phyloP scores from a whole-genome alignment of 2,113 vertebrate species.

The Crocuta crocuta region DNA sequence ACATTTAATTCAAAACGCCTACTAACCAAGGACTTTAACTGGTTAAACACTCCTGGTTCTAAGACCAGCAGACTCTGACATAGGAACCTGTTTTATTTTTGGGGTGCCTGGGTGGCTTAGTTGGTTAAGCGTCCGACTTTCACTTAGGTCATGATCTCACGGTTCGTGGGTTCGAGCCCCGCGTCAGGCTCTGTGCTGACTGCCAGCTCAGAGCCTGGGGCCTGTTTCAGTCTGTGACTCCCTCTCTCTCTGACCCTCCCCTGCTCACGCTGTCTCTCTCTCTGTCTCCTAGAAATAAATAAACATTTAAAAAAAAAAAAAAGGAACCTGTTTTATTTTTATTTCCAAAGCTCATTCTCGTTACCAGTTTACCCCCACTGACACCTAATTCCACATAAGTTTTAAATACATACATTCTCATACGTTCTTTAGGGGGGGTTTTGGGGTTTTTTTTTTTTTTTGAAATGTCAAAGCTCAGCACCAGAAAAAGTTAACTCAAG shows the following conservation, averaged over 20 bases:
- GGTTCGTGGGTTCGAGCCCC: too few species aligned
- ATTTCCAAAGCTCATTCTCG: conserved; percentile 40
- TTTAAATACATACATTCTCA: conserved; percentile 50
- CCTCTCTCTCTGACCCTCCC: too few species aligned
- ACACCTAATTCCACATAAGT: conserved; percentile 51
- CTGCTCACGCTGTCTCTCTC: too few species aligned
- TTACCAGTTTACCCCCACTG: conserved; percentile 1
- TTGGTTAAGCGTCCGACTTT: too few species aligned
- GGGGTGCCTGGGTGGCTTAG: too few species aligned
- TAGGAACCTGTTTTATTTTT: neutral
- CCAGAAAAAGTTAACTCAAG: conserved; percentile 66
- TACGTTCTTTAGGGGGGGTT: neutral
- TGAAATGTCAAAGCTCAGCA: conserved; percentile 46
- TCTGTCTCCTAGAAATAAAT: too few species aligned
- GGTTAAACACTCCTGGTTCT: neutral
- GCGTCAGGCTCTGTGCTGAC: too few species aligned
- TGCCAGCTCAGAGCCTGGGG: too few species aligned
- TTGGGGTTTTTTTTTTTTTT: neutral
- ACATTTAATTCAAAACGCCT: conserved; percentile 59
- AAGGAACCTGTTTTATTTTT: neutral
- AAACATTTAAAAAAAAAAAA: too few species aligned
- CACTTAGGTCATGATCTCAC: too few species aligned
- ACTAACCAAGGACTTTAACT: neutral
- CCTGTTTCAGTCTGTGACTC: too few species aligned
- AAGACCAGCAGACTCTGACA: neutral